Evolutionary conservation across 2,113 vertebrate genomes (phyloP).

Genomic region (Tylochromis polylepis): DNA sequence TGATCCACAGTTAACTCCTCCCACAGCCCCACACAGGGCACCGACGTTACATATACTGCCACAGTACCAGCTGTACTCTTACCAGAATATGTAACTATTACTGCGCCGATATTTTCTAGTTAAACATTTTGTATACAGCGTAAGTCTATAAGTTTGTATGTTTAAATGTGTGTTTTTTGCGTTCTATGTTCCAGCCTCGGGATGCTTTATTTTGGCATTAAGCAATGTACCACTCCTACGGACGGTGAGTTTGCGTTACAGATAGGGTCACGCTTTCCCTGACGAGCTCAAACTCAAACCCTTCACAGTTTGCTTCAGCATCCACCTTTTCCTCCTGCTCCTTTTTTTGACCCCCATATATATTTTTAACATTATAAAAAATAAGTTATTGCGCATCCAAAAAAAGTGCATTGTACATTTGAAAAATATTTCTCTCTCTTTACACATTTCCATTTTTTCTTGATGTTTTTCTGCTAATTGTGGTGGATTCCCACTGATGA

Average conservation of each 20-base stretch:
- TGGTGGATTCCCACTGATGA: not conserved
- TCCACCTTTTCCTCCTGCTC: slow-evolving; percentile 43
- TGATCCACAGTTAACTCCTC: not conserved
- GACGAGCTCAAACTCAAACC: slow-evolving; percentile 49
- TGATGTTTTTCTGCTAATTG: slow-evolving; percentile 23
- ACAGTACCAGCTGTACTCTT: slow-evolving; percentile 6
- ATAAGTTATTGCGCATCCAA: slow-evolving; percentile 82
- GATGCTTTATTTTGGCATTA: slow-evolving; percentile 68
- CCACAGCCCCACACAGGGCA: not conserved
- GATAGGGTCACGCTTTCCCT: slow-evolving; percentile 33
- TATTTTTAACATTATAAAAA: slow-evolving; percentile 77
- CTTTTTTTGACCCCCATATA: slow-evolving; percentile 42
- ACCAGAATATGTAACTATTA: slow-evolving; percentile 10
- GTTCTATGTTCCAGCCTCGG: slow-evolving; percentile 48
- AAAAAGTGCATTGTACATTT: slow-evolving; percentile 79
- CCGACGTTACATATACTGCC: not conserved
- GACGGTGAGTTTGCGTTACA: slow-evolving; percentile 51
- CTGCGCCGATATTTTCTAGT: slow-evolving; percentile 12
- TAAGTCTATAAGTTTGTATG: not conserved
- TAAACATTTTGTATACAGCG: slow-evolving; percentile 30
- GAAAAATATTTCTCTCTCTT: slow-evolving; percentile 74
- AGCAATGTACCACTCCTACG: slow-evolving; percentile 53
- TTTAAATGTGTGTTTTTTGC: slow-evolving; percentile 33
- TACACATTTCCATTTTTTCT: slow-evolving; percentile 40
- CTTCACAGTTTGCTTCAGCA: slow-evolving; percentile 70